Evolutionary conservation across 2,113 vertebrate species (phyloP).

Genomic region (Aptenodytes forsteri): DNA sequence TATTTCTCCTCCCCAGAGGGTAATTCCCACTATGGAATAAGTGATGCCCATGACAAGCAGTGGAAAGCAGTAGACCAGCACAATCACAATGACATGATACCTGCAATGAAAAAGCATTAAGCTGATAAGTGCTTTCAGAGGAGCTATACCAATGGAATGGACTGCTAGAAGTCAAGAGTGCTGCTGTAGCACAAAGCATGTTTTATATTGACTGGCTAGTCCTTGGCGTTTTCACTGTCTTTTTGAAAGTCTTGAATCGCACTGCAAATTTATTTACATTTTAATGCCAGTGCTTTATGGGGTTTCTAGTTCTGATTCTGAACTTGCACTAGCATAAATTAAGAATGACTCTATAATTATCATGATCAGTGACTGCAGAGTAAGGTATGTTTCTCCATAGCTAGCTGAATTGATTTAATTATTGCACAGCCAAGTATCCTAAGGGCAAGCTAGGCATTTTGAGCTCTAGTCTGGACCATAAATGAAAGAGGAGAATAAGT

Average conservation of each 20-base stretch:
- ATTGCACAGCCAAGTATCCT: neutral
- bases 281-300: neutral
- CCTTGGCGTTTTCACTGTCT: neutral
- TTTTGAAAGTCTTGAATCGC: neutral
- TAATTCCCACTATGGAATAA: conserved; percentile 94
- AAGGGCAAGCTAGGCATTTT: neutral
- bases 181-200: neutral
- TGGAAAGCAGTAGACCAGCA: conserved; percentile 91
- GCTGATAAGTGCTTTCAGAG: neutral
- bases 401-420: neutral
- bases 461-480: neutral
- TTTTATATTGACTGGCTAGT: neutral
- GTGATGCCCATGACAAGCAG: conserved; percentile 94
- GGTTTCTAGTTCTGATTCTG: neutral
- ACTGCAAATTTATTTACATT: neutral
- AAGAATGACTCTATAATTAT: neutral
- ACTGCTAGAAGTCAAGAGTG: neutral
- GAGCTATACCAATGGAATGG: neutral
- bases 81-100: conserved; percentile 90
- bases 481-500: neutral
- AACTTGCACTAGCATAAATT: neutral
- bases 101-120: conserved; percentile 68
- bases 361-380: neutral
- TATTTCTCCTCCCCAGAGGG: conserved; percentile 95
- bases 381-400: neutral